Evolutionary conservation across 1,140 invertebrate species (phyloP), one percentile per base, ranked within the genome.

Genomic region (Drosophila erecta): DNA sequence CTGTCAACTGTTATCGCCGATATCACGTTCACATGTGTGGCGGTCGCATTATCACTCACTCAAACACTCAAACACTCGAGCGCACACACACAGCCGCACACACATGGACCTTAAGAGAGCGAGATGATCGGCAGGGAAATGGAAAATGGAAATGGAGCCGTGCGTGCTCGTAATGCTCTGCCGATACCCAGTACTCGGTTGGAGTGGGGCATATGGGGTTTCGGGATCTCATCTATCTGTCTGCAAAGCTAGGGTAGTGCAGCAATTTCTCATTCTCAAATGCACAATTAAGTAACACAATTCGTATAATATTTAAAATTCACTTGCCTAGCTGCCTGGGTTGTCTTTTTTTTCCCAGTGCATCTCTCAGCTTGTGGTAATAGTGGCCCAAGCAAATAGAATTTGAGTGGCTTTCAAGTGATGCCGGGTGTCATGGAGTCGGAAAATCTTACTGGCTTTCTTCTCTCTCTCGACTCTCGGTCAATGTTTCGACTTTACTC

Each of bases 1-100:
- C 78, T 74, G 81, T 76, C 59, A 69, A 71, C 81, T 79, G 69
- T 87, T 86, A 86, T 86, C 84, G 83, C 51, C 58, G 70, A 78
- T 86, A 83, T 86, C 79, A 87, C 60, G 81, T 70, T 86, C 79
- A 81, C 60, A 86, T 70, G 60, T 71, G 62, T 65, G 72, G 61
- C 53, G 43, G 61, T 74, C 58, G 81, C 70, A 87, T 87, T 87
- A 81, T 87, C 83, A 83, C 69, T 81, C 67, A 53, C 37, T 53
- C 55, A 27, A 24, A 38, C 50, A 24, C 24, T 24, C 4, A 4
- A 5, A 24, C 24, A 24, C 22, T 24, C 22, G 22, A 24, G 20
- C 70, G 38, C 44, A 56, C 54, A 15, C 22, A 20, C 14, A 24
- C 12, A 62, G 38, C 10, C 38, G 22, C 17, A 35, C 11, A 38